A percentile compares a stretch with the other conserved stretches of the same genome.
Conservation (phyloP, 2,888 invertebrate genomes). For the Drosophila neonasuta region DNA sequence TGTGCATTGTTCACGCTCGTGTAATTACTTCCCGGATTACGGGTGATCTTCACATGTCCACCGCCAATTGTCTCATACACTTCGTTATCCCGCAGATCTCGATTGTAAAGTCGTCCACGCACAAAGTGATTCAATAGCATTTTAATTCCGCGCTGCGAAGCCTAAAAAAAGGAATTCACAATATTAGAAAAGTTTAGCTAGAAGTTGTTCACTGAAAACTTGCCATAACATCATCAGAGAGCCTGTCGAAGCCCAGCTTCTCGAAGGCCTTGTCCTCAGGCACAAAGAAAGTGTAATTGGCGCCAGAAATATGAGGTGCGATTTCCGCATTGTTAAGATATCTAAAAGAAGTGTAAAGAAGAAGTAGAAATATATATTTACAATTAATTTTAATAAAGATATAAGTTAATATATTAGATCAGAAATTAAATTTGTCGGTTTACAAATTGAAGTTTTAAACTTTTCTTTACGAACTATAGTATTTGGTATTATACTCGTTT, state of each 20-base stretch:
- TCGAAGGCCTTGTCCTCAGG: conserved; percentile 87
- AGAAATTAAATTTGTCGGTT: too few relatives aligned
- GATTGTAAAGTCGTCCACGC: conserved; percentile 85
- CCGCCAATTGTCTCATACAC: conserved; percentile 84
- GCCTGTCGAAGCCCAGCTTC: conserved; percentile 84
- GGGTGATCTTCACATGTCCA: conserved; percentile 83
- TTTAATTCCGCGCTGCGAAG: conserved; percentile 84
- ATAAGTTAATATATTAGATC: too few relatives aligned
- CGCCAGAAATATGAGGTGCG: conserved; percentile 85
- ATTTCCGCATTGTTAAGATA: conserved; percentile 86
- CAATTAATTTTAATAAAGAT: too few relatives aligned
- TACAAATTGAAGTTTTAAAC: too few relatives aligned
- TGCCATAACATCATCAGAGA: conserved; percentile 84
- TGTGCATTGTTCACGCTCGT: conserved; percentile 84
- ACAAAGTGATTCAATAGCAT: conserved; percentile 86
- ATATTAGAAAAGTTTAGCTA: neutral
- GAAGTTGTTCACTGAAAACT: conserved; percentile 18
- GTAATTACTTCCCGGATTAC: conserved; percentile 82
- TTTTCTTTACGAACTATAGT: too few relatives aligned
- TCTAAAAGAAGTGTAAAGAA: conserved; percentile 63
- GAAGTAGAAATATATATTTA: neutral
- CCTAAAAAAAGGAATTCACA: conserved; percentile 69
- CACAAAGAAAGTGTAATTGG: conserved; percentile 87
- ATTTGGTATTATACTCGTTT: too few relatives aligned
- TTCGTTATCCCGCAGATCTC: conserved; percentile 84